A percentile compares a stretch with the other conserved stretches of the same genome.
These are phyloP conservation scores for Hemicentrotus pulcherrimus DNA, from an alignment of 35 echinoderm and acorn worm species.

Conservation along the genomic window DNA sequence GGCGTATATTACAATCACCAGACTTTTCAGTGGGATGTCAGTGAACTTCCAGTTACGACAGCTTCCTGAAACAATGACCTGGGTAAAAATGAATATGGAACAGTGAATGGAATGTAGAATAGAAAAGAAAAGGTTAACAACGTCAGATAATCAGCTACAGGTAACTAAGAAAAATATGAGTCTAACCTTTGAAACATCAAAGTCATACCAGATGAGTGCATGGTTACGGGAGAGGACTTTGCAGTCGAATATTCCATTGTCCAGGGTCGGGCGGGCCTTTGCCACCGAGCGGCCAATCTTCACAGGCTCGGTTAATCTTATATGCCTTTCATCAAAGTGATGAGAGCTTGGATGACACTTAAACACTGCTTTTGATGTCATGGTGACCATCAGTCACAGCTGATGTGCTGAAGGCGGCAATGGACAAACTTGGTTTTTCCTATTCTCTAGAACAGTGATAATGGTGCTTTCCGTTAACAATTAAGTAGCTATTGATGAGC, in stretches of 20 bases:
- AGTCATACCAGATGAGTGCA: constrained; percentile 87
- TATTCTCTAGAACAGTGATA: background rate
- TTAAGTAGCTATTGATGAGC: background rate
- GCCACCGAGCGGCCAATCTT: constrained; percentile 98
- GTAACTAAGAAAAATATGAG: background rate
- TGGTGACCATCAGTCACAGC: constrained; percentile 69
- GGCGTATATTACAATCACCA: no score
- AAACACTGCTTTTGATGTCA: constrained; percentile 88
- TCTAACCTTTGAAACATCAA: constrained; percentile 81
- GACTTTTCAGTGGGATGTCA: no score
- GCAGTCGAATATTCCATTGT: constrained; percentile 99
- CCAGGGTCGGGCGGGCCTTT: constrained; percentile 72
- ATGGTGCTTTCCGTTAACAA: background rate
- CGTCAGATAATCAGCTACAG: no score
- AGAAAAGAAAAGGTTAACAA: no score
- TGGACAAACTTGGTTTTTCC: background rate
- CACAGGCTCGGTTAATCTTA: constrained; percentile 86
- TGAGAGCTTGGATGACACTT: constrained; percentile 96
- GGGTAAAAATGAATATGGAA: no score
- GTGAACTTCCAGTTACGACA: no score
- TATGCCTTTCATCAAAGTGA: constrained; percentile 88
- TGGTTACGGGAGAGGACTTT: constrained; percentile 97
- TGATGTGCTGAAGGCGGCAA: background rate
- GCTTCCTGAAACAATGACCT: no score
- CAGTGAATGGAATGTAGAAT: no score